A percentile compares a stretch with the other conserved stretches of the same genome.
Conservation (phyloP, 2,888 invertebrate species). For the Eugnorisma glareosa region DNA sequence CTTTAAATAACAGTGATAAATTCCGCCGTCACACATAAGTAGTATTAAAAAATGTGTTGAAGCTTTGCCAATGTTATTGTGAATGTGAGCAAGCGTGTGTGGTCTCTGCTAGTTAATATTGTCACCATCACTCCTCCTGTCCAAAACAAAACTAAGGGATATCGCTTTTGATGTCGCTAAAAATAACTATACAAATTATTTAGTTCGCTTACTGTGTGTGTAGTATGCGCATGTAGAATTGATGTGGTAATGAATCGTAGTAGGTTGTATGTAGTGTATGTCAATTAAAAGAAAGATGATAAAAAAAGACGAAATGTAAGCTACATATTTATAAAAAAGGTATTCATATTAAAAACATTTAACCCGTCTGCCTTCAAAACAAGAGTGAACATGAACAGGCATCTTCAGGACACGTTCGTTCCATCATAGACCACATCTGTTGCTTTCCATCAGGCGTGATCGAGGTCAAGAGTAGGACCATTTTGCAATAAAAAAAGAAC, state of each 20-base stretch:
- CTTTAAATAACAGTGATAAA: conserved; percentile 36
- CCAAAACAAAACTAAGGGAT: conserved; percentile 49
- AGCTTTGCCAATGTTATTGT: conserved; percentile 53
- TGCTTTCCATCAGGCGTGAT: too few relatives aligned
- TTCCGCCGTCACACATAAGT: conserved; percentile 34
- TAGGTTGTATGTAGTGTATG: not conserved
- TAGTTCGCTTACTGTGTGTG: not conserved
- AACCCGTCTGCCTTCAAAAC: too few relatives aligned
- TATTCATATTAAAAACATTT: too few relatives aligned
- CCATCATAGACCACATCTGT: too few relatives aligned
- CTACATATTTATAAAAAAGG: too few relatives aligned
- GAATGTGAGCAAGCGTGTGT: conserved; percentile 50
- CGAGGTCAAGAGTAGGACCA: too few relatives aligned
- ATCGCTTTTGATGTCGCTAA: conserved; percentile 44
- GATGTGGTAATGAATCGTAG: not conserved
- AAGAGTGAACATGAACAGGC: too few relatives aligned
- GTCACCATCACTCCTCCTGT: conserved; percentile 40
- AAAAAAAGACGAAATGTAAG: not conserved
- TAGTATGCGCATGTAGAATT: not conserved
- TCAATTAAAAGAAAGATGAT: not conserved
- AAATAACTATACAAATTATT: conserved; percentile 40
- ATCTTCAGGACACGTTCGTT: too few relatives aligned
- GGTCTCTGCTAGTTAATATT: conserved; percentile 59
- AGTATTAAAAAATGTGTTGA: conserved; percentile 57
- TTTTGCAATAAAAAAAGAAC: too few relatives aligned